Base-by-base conservation (phyloP, 2,113 vertebrate species). In the Solea senegalensis region DNA sequence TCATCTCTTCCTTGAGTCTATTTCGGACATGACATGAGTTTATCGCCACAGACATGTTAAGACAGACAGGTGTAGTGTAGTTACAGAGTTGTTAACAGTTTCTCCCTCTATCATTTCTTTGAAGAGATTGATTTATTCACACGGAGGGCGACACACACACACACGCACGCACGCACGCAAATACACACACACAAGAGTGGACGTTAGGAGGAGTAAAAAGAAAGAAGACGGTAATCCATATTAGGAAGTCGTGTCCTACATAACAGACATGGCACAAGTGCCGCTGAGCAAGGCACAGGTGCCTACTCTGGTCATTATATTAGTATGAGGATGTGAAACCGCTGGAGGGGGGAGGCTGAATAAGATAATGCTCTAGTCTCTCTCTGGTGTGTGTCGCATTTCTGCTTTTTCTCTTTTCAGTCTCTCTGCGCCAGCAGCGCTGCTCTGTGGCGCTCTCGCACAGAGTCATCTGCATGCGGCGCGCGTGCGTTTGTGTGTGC, bases 211-310 rank as follows among this genome's bases (percentile, higher is more conserved):
- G 69, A 46, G 59, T 50, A n/a, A 50, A 28, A 41, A 53, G 27
- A 16, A 39, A 39, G 7, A 55, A 49, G 15, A 10, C 8, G 27
- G 1, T 74, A 82, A 64, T 74, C 88, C 88, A 83, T 89, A 87
- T 90, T 88, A 90, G 92, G 94, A 93, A 94, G 92, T 94, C 86
- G 90, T 91, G 76, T 78, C 86, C 79, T 89, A 84, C 81, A 89
- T 85, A 80, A 81, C 82, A 76, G 63, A 64, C 75, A 61, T 45
- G 73, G 59, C 77, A 76, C 74, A 46, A 74, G 69, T 84, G 79
- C 84, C 86, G 58, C 62, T 80, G 82, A 88, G 86, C 85, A 81
- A 87, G 81, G 79, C 89, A 88, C 87, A 85, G 81, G 84, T 86
- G 87, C 65, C 54, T 8, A 40, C 13, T 52, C 58, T 10, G 53